Conservation (phyloP, 2,113 vertebrate species). For the Tupaia chinensis region DNA sequence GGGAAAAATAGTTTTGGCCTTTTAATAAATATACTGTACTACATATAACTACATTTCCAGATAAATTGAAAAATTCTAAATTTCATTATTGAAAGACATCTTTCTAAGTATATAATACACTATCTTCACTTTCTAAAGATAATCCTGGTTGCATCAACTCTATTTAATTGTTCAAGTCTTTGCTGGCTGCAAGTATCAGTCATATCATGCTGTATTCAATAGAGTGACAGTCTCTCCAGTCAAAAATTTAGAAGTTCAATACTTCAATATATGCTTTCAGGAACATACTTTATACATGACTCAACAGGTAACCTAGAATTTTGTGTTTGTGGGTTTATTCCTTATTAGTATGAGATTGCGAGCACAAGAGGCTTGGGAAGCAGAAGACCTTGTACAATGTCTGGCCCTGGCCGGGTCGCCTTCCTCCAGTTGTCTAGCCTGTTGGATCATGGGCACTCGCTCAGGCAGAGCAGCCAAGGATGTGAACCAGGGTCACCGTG, state of each 20-base stretch:
- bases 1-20: background rate
- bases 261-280: background rate
- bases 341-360: too few species aligned
- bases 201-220: background rate
- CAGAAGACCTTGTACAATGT: too few species aligned
- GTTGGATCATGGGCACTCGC: too few species aligned
- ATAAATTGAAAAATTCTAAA: background rate
- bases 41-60: background rate
- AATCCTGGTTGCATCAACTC: background rate
- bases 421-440: too few species aligned
- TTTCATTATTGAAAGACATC: background rate
- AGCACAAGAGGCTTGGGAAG: too few species aligned
- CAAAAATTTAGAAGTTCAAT: background rate
- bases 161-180: background rate
- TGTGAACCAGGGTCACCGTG: too few species aligned
- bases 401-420: too few species aligned
- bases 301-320: background rate
- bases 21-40: background rate
- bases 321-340: background rate
- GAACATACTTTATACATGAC: background rate
- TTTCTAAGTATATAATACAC: background rate
- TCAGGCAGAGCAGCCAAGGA: too few species aligned
- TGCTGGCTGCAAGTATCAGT: background rate
- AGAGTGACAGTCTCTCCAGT: background rate
- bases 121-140: constrained; percentile 31